phyloP scores from a whole-genome alignment of 1,140 invertebrate species.

The Cherax quadricarinatus region DNA sequence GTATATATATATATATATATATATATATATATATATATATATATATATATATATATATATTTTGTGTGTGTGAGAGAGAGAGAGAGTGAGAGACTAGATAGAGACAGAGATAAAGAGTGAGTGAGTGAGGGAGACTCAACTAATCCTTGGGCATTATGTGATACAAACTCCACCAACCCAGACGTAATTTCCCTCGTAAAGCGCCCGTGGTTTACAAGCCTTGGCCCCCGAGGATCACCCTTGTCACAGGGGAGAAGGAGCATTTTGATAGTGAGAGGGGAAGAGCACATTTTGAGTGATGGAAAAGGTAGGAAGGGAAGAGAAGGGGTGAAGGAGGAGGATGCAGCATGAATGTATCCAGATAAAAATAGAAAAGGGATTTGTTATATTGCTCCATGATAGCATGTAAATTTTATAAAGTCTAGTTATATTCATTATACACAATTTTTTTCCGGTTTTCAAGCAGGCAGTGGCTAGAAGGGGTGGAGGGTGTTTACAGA shows the following conservation, averaged over 20 bases:
- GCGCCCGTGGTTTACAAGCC: background rate
- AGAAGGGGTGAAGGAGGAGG: background rate
- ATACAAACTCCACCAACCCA: background rate
- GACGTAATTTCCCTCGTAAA: background rate
- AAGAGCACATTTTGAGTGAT: background rate
- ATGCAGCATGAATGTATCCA: too few species aligned
- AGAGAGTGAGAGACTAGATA: constrained; percentile 33
- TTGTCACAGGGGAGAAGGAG: background rate
- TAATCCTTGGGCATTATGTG: background rate
- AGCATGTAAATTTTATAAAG: too few species aligned
- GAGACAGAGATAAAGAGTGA: background rate
- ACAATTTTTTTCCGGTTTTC: too few species aligned
- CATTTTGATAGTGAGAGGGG: background rate
- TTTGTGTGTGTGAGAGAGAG: background rate
- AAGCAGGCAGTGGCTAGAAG: too few species aligned
- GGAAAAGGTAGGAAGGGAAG: background rate
- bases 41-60: too few species aligned
- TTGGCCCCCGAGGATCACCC: background rate
- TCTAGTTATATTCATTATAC: too few species aligned
- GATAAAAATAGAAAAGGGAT: too few species aligned
- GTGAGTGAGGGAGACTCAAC: background rate
- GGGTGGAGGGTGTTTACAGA: too few species aligned
- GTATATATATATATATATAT: too few species aligned
- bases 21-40: too few species aligned
- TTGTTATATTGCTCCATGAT: too few species aligned